Evolutionary conservation across 2,113 vertebrate genomes (phyloP).

Genomic region (Dinomys branickii): DNA sequence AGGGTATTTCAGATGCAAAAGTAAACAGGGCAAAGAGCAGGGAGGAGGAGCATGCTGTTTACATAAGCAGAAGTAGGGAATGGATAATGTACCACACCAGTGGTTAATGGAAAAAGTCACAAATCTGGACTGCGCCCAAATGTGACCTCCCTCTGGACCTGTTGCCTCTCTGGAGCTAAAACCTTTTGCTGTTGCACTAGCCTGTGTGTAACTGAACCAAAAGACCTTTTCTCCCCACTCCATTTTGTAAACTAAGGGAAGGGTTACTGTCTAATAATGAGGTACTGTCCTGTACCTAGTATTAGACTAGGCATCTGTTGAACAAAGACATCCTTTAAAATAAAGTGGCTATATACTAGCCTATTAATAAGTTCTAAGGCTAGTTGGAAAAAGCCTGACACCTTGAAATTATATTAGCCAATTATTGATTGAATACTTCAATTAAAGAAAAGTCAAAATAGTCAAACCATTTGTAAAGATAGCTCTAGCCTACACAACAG

Average conservation of each 20-base stretch:
- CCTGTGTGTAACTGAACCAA: accelerated
- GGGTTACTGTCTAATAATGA: neutral
- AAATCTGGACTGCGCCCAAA: neutral
- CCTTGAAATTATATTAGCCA: neutral
- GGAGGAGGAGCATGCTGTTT: neutral
- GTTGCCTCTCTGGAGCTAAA: too few relatives aligned
- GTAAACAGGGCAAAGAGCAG: neutral
- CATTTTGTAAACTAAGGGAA: too few relatives aligned
- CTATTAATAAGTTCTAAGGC: neutral
- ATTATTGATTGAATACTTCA: neutral
- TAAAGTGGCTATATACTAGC: neutral
- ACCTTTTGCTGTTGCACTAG: neutral
- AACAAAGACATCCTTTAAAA: neutral
- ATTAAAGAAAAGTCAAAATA: neutral
- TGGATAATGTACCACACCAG: neutral
- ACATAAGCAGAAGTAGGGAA: neutral
- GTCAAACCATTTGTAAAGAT: neutral
- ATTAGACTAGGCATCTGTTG: neutral
- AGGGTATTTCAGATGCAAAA: neutral
- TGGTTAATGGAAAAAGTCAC: neutral
- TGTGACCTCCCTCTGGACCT: too few relatives aligned
- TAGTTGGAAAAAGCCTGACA: neutral
- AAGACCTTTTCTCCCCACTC: neutral
- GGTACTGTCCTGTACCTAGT: too few relatives aligned
- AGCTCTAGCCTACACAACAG: neutral